Conservation (phyloP, 2,797 vertebrate species). For the Poeciliopsis turneri region DNA sequence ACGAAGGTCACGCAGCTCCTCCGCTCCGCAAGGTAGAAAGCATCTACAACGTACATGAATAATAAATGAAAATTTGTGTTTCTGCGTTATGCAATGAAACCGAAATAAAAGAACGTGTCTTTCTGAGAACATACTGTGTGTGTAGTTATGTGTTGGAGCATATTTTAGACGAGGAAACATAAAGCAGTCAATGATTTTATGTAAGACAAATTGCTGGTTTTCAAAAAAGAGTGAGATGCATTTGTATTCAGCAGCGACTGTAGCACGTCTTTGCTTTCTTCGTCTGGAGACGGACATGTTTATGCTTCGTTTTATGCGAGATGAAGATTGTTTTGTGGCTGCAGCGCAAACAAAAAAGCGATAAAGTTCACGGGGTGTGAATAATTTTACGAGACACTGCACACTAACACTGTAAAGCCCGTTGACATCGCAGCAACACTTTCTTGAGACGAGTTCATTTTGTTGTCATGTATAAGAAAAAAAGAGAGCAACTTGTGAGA, state of each 20-base stretch:
- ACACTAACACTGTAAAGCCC: constrained; percentile 24
- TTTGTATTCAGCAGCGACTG: not conserved
- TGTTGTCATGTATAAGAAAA: constrained; percentile 3
- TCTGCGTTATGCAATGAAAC: constrained; percentile 26
- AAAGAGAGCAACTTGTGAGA: constrained; percentile 21
- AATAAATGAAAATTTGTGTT: constrained; percentile 30
- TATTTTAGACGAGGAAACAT: not conserved
- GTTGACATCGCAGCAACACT: constrained; percentile 3
- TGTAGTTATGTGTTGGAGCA: not conserved
- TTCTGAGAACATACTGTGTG: not conserved
- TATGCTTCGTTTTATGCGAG: not conserved
- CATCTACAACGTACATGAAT: constrained; percentile 7
- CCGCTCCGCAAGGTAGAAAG: constrained; percentile 19
- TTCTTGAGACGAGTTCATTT: constrained; percentile 18
- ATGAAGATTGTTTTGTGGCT: not conserved
- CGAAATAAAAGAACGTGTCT: not conserved
- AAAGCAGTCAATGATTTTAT: not conserved
- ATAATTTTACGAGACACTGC: not conserved
- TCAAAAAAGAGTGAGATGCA: not conserved
- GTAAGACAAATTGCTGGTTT: not conserved
- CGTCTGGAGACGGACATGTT: not conserved
- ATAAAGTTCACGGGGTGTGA: not conserved
- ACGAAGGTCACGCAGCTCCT: constrained; percentile 37
- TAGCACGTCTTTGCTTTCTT: not conserved
- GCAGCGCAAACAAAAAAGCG: not conserved